Conservation (phyloP, 1,140 invertebrate species). For the Thaumatotibia leucotreta region DNA sequence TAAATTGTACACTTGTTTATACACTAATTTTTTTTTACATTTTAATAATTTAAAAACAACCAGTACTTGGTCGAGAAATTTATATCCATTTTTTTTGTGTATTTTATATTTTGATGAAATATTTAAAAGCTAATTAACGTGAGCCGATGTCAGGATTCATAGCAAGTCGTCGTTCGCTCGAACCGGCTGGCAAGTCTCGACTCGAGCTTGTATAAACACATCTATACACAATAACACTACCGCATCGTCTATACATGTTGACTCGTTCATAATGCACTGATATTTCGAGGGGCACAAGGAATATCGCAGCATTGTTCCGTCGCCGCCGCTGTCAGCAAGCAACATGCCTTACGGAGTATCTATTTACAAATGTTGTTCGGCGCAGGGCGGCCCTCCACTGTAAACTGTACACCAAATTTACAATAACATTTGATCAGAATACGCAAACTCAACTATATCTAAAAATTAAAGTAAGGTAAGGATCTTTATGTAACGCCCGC, state of each 20-base stretch:
- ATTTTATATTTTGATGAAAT: constrained; percentile 76
- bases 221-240: constrained; percentile 72
- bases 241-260: constrained; percentile 66
- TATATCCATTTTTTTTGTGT: constrained; percentile 76
- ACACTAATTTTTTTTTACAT: constrained; percentile 75
- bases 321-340: constrained; percentile 49
- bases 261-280: constrained; percentile 71
- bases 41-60: constrained; percentile 77
- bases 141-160: constrained; percentile 76
- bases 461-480: constrained; percentile 63
- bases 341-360: constrained; percentile 61
- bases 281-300: constrained; percentile 70
- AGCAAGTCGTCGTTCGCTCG: constrained; percentile 75
- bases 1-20: constrained; percentile 76
- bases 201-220: constrained; percentile 67
- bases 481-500: constrained; percentile 61
- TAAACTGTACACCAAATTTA: constrained; percentile 71
- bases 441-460: constrained; percentile 69
- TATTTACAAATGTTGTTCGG: constrained; percentile 74
- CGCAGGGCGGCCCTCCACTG: constrained; percentile 38
- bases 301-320: constrained; percentile 69
- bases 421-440: constrained; percentile 71
- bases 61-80: constrained; percentile 75
- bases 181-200: constrained; percentile 65
- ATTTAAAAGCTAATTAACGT: constrained; percentile 76